Evolutionary conservation across 2,797 vertebrate genomes (phyloP).

Genomic region (Chaetodon trifasciatus): DNA sequence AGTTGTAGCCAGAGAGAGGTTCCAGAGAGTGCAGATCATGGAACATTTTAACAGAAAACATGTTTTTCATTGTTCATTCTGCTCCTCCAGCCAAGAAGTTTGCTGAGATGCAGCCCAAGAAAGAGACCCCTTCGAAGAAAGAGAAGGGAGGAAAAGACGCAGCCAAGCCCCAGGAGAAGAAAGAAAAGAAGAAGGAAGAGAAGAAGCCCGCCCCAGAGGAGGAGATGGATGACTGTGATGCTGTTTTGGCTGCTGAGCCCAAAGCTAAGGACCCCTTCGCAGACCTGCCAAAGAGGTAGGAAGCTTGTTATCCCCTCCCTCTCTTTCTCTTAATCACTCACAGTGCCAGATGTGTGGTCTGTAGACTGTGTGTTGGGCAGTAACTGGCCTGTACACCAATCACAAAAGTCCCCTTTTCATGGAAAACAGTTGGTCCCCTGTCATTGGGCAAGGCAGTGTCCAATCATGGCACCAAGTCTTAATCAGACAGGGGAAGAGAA

Average conservation of each 20-base stretch:
- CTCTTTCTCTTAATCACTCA: background rate
- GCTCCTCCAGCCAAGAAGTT: slow-evolving; percentile 90
- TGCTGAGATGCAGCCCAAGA: slow-evolving; percentile 93
- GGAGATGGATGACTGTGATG: slow-evolving; percentile 93
- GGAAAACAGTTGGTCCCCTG: slow-evolving; percentile 39
- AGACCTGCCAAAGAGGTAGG: slow-evolving; percentile 92
- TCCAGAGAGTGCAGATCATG: slow-evolving; percentile 4
- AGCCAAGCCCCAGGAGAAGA: slow-evolving; percentile 88
- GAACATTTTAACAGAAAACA: slow-evolving; percentile 33
- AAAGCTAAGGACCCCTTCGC: slow-evolving; percentile 95
- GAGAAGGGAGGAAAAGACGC: slow-evolving; percentile 89
- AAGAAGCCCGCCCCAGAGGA: slow-evolving; percentile 88
- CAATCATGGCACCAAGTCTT: slow-evolving; percentile 74
- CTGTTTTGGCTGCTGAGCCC: slow-evolving; percentile 91
- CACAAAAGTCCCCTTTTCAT: fast-evolving
- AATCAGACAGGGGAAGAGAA: slow-evolving; percentile 79
- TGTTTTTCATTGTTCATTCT: slow-evolving; percentile 21
- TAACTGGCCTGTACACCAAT: too few species aligned
- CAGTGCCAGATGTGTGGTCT: background rate
- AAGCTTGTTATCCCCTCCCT: background rate
- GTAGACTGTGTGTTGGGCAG: background rate
- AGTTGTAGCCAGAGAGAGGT: background rate
- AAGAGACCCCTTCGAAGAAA: slow-evolving; percentile 89
- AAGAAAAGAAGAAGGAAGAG: slow-evolving; percentile 91
- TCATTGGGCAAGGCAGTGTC: slow-evolving; percentile 82